Conservation (phyloP, 2,113 vertebrate genomes). For the Pristiophorus japonicus region DNA sequence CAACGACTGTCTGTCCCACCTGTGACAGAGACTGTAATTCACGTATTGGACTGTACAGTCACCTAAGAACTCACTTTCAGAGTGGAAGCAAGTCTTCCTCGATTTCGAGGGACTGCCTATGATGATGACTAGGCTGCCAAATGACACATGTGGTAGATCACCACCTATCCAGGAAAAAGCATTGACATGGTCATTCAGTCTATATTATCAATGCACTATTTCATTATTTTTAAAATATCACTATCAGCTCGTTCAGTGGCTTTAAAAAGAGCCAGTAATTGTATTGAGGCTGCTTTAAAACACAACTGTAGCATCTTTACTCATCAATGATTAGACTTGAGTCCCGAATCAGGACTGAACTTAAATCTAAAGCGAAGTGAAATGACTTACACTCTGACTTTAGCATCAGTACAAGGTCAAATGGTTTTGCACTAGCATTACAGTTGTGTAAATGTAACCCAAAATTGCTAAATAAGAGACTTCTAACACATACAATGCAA, state of each 20-base stretch:
- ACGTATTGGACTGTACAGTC: too few relatives aligned
- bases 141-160: background rate
- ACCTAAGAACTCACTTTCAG: too few relatives aligned
- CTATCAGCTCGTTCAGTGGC: background rate
- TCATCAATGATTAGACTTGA: background rate
- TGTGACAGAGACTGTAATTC: too few relatives aligned
- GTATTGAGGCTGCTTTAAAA: background rate
- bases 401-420: background rate
- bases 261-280: background rate
- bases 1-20: too few relatives aligned
- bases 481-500: background rate
- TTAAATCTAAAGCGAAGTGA: background rate
- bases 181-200: background rate
- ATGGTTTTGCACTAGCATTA: background rate
- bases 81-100: too few relatives aligned
- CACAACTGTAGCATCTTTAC: background rate
- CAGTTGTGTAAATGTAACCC: background rate
- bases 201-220: too few relatives aligned
- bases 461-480: background rate
- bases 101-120: too few relatives aligned
- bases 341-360: background rate
- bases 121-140: background rate
- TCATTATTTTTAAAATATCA: background rate
- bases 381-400: background rate
- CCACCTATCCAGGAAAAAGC: background rate